phyloP scores from a whole-genome alignment of 2,113 vertebrate genomes.

The Chroicocephalus ridibundus region DNA sequence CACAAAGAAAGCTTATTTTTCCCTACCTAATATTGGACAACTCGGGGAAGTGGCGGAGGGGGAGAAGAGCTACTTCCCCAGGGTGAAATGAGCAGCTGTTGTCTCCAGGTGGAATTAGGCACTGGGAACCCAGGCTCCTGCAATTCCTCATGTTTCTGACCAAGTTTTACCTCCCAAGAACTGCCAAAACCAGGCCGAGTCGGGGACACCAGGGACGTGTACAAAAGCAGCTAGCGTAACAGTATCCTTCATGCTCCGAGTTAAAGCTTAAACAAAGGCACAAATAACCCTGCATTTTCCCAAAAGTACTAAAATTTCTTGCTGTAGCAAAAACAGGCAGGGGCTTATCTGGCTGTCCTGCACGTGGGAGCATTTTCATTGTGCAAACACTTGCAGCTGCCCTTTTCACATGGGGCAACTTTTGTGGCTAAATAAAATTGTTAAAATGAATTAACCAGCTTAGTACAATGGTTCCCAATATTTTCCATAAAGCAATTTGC shows the following conservation, averaged over 20 bases:
- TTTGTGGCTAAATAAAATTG: not conserved
- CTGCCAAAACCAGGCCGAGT: not conserved
- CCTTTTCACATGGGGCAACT: not conserved
- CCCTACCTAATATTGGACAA: not conserved
- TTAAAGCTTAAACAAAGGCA: constrained; percentile 6
- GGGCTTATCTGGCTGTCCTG: not conserved
- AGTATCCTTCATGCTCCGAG: not conserved
- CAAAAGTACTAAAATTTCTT: not conserved
- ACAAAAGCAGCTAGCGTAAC: not conserved
- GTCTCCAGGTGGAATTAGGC: not conserved
- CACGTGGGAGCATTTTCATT: not conserved
- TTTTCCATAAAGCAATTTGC: not conserved
- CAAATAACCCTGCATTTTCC: not conserved
- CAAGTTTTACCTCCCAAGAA: not conserved
- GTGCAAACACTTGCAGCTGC: not conserved
- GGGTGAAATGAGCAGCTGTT: not conserved
- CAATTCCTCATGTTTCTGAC: not conserved
- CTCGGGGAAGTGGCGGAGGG: not conserved
- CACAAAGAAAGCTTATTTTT: not conserved
- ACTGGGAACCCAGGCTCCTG: not conserved
- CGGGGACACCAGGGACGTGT: not conserved
- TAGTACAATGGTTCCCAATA: not conserved
- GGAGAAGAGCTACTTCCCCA: not conserved
- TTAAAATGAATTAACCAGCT: not conserved
- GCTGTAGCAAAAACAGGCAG: not conserved